Evolutionary conservation across 2,113 vertebrate genomes (phyloP).

Genomic region (Pollimyrus isidori): DNA sequence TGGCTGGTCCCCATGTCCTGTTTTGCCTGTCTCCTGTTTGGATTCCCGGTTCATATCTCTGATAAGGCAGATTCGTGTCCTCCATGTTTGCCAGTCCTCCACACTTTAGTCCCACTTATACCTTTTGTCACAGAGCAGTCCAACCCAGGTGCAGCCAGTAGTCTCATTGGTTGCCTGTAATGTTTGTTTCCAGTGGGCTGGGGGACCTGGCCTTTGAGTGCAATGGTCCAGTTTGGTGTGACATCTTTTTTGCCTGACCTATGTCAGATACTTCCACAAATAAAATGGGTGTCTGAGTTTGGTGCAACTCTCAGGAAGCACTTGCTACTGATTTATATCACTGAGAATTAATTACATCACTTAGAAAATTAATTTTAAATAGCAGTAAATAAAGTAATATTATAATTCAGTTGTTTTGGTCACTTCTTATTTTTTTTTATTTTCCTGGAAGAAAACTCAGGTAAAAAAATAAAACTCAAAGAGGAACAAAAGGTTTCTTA

Average conservation of each 20-base stretch:
- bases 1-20: not conserved
- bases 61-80: not conserved
- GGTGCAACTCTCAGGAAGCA: not conserved
- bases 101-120: not conserved
- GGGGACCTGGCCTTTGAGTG: not conserved
- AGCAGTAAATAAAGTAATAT: not conserved
- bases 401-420: not conserved
- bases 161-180: not conserved
- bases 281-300: not conserved
- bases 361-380: not conserved
- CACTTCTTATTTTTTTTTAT: not conserved
- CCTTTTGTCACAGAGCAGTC: not conserved
- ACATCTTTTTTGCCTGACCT: not conserved
- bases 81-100: not conserved
- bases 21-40: not conserved
- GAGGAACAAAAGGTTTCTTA: not conserved
- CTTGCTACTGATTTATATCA: not conserved
- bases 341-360: not conserved
- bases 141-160: not conserved
- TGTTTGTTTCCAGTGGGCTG: not conserved
- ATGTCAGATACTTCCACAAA: not conserved
- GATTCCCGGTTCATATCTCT: not conserved
- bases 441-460: not conserved
- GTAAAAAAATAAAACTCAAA: not conserved
- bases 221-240: not conserved